Conservation (phyloP, 2,113 vertebrate genomes). For the Ptychochromis oligacanthus region DNA sequence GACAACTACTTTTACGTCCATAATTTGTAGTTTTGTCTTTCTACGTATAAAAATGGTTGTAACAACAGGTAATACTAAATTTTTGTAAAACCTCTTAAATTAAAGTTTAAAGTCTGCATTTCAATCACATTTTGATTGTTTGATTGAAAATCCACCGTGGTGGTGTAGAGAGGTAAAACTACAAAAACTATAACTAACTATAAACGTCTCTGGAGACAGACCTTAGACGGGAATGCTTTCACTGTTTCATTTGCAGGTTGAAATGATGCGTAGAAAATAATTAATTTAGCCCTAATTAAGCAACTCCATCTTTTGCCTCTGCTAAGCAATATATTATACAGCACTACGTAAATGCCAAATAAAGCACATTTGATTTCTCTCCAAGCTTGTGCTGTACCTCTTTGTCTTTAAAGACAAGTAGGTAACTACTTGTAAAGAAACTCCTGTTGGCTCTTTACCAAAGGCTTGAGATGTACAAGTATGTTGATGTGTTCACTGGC, state of each 20-base stretch:
- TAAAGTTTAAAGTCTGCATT: background rate
- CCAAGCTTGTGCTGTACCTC: background rate
- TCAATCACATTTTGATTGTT: background rate
- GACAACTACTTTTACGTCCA: no score
- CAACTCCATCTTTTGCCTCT: background rate
- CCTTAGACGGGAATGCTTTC: background rate
- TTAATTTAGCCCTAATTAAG: background rate
- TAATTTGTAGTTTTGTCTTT: background rate
- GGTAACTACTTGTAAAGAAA: background rate
- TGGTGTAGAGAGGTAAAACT: background rate
- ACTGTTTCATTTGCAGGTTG: background rate
- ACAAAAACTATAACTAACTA: background rate
- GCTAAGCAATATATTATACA: background rate
- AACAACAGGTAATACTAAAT: no score
- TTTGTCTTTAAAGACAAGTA: background rate
- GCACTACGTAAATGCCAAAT: rapidly evolving
- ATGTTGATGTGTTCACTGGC: background rate
- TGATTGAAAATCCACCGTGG: background rate
- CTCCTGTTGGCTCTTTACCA: background rate
- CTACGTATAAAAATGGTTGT: no score
- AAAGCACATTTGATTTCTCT: background rate
- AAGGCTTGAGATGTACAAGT: background rate
- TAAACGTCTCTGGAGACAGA: no score
- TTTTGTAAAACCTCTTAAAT: background rate
- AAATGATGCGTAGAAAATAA: background rate